Evolutionary conservation across 2,888 invertebrate genomes (phyloP), one percentile per base, ranked within the genome.

Genomic region (Caenorhabditis afra): DNA sequence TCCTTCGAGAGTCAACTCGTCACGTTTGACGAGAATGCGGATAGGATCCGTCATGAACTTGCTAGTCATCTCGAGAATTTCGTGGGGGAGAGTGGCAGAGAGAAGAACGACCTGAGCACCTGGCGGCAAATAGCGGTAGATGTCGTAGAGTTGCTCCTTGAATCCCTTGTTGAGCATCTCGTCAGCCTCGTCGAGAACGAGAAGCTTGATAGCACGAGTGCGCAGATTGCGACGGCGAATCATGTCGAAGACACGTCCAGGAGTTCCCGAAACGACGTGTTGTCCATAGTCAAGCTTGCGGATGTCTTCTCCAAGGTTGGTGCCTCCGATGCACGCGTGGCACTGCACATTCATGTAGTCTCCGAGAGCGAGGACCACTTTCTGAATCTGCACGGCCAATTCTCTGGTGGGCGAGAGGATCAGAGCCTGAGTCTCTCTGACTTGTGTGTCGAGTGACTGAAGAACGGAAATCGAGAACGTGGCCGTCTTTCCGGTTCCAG

Each of bases 11-110:
- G 99, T 99, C 94, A 99, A 94, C 93, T 99, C 99, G 93, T 99
- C 93, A 91, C 93, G 97, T 93, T 99, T 99, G 16, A 99, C 98
- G 85, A 99, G 93, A 89, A 99, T 98, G 83, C 97, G 93, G 87
- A 99, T 96, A 0, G 99, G 99, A 91, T 99, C 97, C n/a, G 97
- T 98, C 99, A 99, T 99, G 91, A 99, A 99, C 92, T 99, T 99
- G 80, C 95, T 96, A n/a, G 99, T 99, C 95, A 99, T 98, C 92
- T 99, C 98, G 55, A 99, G 93, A 85, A 99, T 98, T 92, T 99
- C 99, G 90, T 99, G 98, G 0, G 99, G 99, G 82, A 99, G 92
- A 55, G 99, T 99, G 59, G 99, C 99, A 66, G 97, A 97, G 83
- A 99, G 95, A 0, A 99, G 93, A 3, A 95, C 94, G 53, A 99